Percentiles rank a stretch among this genome's conserved stretches.
Conservation (phyloP, 1,140 invertebrate genomes). For the Ceratosolen fusciceps region DNA sequence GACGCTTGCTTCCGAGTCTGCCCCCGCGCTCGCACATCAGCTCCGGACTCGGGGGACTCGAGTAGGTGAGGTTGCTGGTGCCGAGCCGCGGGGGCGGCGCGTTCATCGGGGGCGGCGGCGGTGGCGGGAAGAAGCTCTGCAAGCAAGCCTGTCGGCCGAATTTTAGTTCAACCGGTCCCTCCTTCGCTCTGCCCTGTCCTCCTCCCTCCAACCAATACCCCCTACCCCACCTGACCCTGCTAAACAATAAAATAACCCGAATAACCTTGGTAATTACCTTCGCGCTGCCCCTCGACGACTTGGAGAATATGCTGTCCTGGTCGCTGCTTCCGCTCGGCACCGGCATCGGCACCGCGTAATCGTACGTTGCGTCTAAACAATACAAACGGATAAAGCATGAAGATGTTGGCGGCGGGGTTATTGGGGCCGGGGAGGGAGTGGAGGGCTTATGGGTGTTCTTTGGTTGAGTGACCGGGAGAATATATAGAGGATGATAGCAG, state of each 20-base stretch:
- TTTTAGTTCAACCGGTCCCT: too few species aligned
- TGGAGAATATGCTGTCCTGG: conserved; percentile 72
- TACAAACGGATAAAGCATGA: not conserved
- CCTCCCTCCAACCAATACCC: too few species aligned
- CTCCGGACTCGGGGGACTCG: conserved; percentile 70
- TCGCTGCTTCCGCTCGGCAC: conserved; percentile 71
- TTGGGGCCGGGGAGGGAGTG: too few species aligned
- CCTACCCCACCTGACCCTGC: too few species aligned
- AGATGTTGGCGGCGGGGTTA: too few species aligned
- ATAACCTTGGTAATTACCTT: too few species aligned
- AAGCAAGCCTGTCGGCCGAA: conserved; percentile 64
- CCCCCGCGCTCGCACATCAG: conserved; percentile 61
- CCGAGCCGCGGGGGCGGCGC: conserved; percentile 66
- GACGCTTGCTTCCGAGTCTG: conserved; percentile 67
- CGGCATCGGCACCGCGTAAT: conserved; percentile 73
- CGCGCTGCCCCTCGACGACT: conserved; percentile 70
- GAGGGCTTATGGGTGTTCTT: too few species aligned
- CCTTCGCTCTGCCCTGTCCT: too few species aligned
- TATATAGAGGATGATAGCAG: not conserved
- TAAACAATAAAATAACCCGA: too few species aligned
- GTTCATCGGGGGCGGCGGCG: conserved; percentile 69
- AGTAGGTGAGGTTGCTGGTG: conserved; percentile 68
- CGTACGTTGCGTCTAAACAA: conserved; percentile 70
- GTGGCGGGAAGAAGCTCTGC: conserved; percentile 71
- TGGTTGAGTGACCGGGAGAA: too few species aligned